Evolutionary conservation across 2,113 vertebrate genomes (phyloP), one percentile per base, ranked within the genome.

Genomic region (Alethe diademata): DNA sequence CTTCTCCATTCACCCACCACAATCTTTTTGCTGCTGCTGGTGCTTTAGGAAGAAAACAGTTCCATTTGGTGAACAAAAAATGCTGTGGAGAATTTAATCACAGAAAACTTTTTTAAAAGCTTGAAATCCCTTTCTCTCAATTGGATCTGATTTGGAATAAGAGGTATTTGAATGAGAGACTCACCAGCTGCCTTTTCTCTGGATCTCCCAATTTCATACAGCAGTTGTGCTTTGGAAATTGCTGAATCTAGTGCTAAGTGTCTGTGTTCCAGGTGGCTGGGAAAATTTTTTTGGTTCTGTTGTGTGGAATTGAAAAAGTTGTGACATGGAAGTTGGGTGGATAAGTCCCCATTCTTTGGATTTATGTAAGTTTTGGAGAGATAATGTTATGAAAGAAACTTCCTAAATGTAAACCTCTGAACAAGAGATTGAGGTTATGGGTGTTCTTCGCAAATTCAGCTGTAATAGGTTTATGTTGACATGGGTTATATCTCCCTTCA

Each of bases 401-500:
- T 96, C 79, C 90, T 83, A 57, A 88, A 90, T 70, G 26, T 89
- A 73, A 17, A 31, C 53, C 84, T 96, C 71, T 11, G 58, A 92
- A 86, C 90, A 96, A 65, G 62, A 92, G 84, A 65, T 57, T 83
- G 95, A 96, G 74, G 31, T 87, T 96, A 90, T 69, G 62, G 61
- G 74, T 93, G 83, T 92, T 70, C 40, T 87, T 84, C 23, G 6
- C 91, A 92, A 95, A 73, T 78, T 91, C 22, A 92, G 89, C 88
- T 81, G 47, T 82, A 70, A 42, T 84, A 96, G 87, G 83, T 96
- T 95, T 97, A 92, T 95, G 75, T 93, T 95, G 88, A 73, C 62
- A 78, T 64, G 47, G 93, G 79, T 65, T 95, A 91, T 89, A 92
- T 85, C 58, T 94, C 92, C 78, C 81, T 92, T 96, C 86, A 80